phyloP scores from a whole-genome alignment of 1,140 invertebrate genomes.

The Phymorhynchus buccinoides region DNA sequence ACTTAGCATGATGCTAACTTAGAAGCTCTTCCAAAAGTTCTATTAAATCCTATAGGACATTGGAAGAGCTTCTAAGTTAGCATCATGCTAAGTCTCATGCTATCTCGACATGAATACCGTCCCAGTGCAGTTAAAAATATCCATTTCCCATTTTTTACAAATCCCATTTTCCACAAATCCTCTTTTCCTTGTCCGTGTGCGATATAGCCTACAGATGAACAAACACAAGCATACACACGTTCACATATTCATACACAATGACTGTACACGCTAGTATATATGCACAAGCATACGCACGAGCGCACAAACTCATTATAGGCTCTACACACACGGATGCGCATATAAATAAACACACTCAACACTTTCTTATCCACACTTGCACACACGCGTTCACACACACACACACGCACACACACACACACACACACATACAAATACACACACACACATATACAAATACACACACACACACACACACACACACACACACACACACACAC shows the following conservation, averaged over 20 bases:
- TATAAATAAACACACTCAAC: neutral
- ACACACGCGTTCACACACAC: neutral
- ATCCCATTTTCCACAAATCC: too few species aligned
- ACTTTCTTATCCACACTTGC: neutral
- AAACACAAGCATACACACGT: neutral
- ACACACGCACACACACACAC: neutral
- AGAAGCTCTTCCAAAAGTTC: too few species aligned
- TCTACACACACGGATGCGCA: neutral
- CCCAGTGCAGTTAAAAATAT: too few species aligned
- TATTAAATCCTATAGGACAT: too few species aligned
- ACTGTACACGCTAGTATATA: neutral
- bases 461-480: slow-evolving; percentile 9
- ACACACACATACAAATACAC: neutral
- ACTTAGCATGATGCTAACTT: too few species aligned
- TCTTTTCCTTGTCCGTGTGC: too few species aligned
- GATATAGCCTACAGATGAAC: too few species aligned
- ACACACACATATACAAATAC: slow-evolving; percentile 11
- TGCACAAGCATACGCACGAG: neutral
- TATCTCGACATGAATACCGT: too few species aligned
- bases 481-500: slow-evolving; percentile 13
- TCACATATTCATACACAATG: neutral
- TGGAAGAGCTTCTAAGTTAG: too few species aligned
- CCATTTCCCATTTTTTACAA: too few species aligned
- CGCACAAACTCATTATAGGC: neutral
- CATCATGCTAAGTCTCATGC: too few species aligned